Evolutionary conservation across 2,888 invertebrate species (phyloP).

Genomic region (Periphyllus acericola): DNA sequence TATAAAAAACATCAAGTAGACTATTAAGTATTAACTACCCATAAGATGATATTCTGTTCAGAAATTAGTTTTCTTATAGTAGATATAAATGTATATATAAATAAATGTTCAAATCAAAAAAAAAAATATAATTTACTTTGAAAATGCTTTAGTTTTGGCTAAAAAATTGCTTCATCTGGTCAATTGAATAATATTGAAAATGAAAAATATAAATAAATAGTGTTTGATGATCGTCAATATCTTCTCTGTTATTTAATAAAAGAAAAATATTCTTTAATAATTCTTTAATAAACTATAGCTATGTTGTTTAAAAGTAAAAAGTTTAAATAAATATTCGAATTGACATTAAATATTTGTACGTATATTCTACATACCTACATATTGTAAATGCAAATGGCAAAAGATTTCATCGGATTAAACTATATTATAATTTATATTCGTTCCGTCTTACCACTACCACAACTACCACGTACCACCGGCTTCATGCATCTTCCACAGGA

Average conservation of each 20-base stretch:
- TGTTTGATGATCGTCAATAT: not conserved
- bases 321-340: too few species aligned
- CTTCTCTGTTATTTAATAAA: not conserved
- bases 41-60: too few species aligned
- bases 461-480: not conserved
- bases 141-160: too few species aligned
- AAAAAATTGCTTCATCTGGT: too few species aligned
- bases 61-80: too few species aligned
- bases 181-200: not conserved
- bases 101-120: too few species aligned
- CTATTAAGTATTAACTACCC: too few species aligned
- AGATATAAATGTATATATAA: too few species aligned
- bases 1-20: too few species aligned
- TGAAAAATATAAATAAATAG: not conserved
- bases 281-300: not conserved
- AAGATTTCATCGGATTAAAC: slow-evolving; percentile 35
- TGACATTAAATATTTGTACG: too few species aligned
- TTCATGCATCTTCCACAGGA: not conserved
- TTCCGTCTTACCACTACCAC: not conserved
- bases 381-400: slow-evolving; percentile 8
- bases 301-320: not conserved
- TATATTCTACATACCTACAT: not conserved
- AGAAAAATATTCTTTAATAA: not conserved
- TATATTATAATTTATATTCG: not conserved
- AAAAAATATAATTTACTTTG: too few species aligned